Base-by-base conservation (phyloP, 92 coral and sea anemone genomes). In the Anthopleura xanthogrammica region DNA sequence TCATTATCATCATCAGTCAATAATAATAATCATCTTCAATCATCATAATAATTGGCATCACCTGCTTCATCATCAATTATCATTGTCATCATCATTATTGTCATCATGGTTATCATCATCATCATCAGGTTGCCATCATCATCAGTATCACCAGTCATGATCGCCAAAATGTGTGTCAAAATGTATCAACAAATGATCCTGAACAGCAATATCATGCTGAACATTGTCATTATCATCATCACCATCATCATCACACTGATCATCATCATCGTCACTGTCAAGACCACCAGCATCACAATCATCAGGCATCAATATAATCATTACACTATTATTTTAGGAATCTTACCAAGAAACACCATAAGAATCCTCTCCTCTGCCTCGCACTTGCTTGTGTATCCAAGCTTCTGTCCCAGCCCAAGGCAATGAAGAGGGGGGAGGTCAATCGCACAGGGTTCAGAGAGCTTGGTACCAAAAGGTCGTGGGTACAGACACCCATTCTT, bases 401-500 rank as follows among this genome's bases (percentile, higher is more conserved):
- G 74, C 71, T 95, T 82, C 75, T 88, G 88, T 16, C 95, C 92
- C 17, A 88, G 65, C 17, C 91, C 91, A 71, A 94, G 84, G 80
- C 92, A 92, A 72, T 92, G 92, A 22, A 94, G 82, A 12, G 98
- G 93, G 17, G 95, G 91, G 79, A 92, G 85, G 77, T 94, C 91
- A 10, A 80, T 83, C 5, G 85, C 85, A 72, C 80, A 79, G n/a
- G 95, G 94, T 48, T 75, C 87, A 20, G 92, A 86, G 74, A 94
- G 88, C 91, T 94, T 94, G 14, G 98, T 94, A 43, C 94, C 94
- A 84, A 79, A 92, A 1, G 95, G 94, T 20, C 98, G 88, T n/a
- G 94, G 94, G 64, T 90, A 94, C 40, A 94, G 83, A 84, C 98
- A 94, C 74, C 98, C 94, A 87, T 94, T 92, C 9, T 85, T 79